Evolutionary conservation across 2,888 invertebrate genomes (phyloP).

Genomic region (Dusona sp.): DNA sequence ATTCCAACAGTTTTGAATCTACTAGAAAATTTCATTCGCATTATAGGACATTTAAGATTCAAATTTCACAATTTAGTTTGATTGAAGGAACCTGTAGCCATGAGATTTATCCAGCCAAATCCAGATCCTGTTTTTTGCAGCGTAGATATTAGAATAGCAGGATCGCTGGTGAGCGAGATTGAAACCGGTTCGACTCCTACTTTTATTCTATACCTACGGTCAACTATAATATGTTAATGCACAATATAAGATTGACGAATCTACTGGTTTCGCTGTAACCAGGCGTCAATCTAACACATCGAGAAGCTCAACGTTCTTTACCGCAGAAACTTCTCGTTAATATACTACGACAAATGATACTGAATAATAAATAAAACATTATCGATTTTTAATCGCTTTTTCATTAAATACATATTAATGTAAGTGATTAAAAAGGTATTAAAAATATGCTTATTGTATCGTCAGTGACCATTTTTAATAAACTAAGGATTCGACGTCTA

Average conservation of each 20-base stretch:
- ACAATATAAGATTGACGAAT: constrained; percentile 18
- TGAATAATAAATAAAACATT: neutral
- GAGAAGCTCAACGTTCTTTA: neutral
- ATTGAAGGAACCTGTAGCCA: neutral
- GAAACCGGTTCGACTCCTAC: constrained; percentile 25
- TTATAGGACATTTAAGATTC: neutral
- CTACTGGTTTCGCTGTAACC: neutral
- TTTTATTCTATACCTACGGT: constrained; percentile 9
- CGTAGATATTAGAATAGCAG: constrained; percentile 7
- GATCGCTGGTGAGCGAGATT: neutral
- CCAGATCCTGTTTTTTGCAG: constrained; percentile 20
- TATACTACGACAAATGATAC: neutral
- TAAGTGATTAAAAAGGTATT: neutral
- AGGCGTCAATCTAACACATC: neutral
- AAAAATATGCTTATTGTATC: neutral
- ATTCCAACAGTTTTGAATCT: neutral
- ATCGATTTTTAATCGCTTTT: neutral
- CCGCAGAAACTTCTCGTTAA: neutral
- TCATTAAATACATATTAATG: neutral
- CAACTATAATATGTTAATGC: constrained; percentile 12
- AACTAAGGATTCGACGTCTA: neutral
- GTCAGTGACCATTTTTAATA: neutral
- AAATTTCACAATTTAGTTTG: constrained; percentile 1
- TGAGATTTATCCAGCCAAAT: constrained; percentile 12
- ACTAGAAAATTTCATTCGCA: neutral